phyloP scores from a whole-genome alignment of 2,888 invertebrate genomes.

The Hermaeophaga mercurialis region DNA sequence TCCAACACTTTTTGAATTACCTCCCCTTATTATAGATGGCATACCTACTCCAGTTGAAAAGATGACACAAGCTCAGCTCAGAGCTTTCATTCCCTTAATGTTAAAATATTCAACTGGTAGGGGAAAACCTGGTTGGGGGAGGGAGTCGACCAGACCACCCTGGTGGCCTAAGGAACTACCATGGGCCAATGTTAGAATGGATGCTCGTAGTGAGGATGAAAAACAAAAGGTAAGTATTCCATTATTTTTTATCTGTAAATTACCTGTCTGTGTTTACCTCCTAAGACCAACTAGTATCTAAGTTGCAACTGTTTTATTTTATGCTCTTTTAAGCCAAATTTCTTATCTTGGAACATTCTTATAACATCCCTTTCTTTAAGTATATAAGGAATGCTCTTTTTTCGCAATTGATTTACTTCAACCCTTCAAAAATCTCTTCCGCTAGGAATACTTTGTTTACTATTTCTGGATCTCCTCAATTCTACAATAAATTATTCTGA shows the following conservation, averaged over 20 bases:
- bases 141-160: constrained; percentile 91
- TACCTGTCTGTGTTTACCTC: no score
- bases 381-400: no score
- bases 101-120: constrained; percentile 95
- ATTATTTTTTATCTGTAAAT: not conserved
- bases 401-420: no score
- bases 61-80: constrained; percentile 97
- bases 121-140: constrained; percentile 97
- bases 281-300: no score
- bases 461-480: no score
- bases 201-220: constrained; percentile 93
- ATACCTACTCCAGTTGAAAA: constrained; percentile 98
- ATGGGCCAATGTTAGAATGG: constrained; percentile 98
- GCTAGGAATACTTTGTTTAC: no score
- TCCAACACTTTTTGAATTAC: constrained; percentile 92
- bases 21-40: constrained; percentile 94
- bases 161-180: constrained; percentile 99
- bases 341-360: no score
- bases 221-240: constrained; percentile 84
- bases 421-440: no score
- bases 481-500: no score
- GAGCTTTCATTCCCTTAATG: constrained; percentile 97
- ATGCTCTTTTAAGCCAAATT: no score
- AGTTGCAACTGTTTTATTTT: no score
- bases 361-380: no score